phyloP scores from a whole-genome alignment of 1,140 invertebrate species.

The Tetramorium parvispinum region DNA sequence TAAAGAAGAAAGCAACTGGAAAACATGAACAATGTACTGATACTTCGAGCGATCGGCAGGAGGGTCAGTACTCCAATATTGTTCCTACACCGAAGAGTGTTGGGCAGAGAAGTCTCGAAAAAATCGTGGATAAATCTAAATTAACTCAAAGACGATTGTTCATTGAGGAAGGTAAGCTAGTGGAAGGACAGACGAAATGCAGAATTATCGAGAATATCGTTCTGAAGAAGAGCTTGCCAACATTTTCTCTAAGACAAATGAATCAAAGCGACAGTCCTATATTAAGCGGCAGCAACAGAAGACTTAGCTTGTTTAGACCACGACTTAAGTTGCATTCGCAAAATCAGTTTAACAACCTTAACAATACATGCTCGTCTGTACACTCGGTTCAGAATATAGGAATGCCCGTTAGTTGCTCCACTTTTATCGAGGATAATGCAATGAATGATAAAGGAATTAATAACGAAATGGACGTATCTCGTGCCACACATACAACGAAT shows the following conservation, averaged over 20 bases:
- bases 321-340: background rate
- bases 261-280: constrained; percentile 47
- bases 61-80: background rate
- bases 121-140: constrained; percentile 16
- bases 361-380: background rate
- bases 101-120: background rate
- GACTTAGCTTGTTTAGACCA: background rate
- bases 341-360: background rate
- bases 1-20: background rate
- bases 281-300: constrained; percentile 52
- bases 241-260: background rate
- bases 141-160: constrained; percentile 64
- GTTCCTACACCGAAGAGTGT: background rate
- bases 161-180: background rate
- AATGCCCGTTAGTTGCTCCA: constrained; percentile 73
- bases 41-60: background rate
- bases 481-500: background rate
- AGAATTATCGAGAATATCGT: background rate
- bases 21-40: background rate
- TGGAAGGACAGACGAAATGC: background rate
- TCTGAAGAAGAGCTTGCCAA: background rate
- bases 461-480: background rate
- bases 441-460: background rate
- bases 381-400: constrained; percentile 35
- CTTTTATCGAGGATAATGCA: constrained; percentile 69